Conservation (phyloP, 2,113 vertebrate genomes). For the Pseudolaguvia tuberculata region DNA sequence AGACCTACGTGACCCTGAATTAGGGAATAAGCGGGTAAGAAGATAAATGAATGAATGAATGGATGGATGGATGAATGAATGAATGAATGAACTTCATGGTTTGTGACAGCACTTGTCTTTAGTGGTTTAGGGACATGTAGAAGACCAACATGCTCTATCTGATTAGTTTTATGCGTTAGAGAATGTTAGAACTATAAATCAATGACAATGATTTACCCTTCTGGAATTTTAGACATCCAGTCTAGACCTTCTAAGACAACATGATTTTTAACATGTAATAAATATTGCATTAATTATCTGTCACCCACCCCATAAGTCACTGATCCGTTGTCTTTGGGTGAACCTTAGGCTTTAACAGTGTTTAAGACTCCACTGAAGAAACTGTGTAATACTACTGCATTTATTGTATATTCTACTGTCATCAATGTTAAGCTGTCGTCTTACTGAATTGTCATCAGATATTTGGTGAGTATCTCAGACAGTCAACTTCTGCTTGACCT, state of each 20-base stretch:
- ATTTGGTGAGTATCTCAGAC: neutral
- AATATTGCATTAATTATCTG: neutral
- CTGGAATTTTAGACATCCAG: too few species aligned
- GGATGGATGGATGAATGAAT: too few species aligned
- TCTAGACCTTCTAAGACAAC: neutral
- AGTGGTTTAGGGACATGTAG: neutral
- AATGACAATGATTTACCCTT: neutral
- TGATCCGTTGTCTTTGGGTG: neutral
- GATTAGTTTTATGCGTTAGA: neutral
- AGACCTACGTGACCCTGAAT: too few species aligned
- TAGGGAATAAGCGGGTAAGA: too few species aligned
- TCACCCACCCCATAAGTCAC: neutral
- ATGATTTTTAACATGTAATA: neutral
- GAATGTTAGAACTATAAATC: constrained; percentile 10
- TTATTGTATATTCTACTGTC: neutral
- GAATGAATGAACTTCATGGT: neutral
- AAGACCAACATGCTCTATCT: neutral
- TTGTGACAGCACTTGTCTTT: constrained; percentile 2
- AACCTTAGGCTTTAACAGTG: neutral
- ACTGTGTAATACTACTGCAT: too few species aligned
- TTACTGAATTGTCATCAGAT: neutral
- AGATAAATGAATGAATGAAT: too few species aligned
- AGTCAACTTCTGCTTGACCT: neutral
- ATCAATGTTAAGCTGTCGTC: constrained; percentile 9
- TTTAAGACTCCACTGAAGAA: too few species aligned